Evolutionary conservation across 1,140 invertebrate genomes (phyloP), one percentile per base, ranked within the genome.

Genomic region (Palaemon carinicauda): DNA sequence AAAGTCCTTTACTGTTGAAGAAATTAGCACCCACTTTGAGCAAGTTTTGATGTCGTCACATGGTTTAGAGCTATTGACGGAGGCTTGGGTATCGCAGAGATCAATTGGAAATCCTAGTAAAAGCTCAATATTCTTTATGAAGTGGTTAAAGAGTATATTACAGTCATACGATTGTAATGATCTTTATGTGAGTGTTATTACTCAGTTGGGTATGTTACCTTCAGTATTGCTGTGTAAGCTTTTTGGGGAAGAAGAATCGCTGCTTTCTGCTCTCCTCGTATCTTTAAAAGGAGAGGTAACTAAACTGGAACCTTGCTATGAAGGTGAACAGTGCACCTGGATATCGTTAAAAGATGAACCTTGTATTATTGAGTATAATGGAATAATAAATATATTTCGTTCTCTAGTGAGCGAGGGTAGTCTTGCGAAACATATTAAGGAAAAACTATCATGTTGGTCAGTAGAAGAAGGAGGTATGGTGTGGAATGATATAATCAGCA

Each of bases 401-500:
- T 29, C 65, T 15, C 17, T 86, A 10, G 3, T 41, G n/a, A 51
- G 33, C 1, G 41, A 74, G 19, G 21, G 52, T 21, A 29, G 14
- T 24, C 19, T 86, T 54, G 56, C 27, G 19, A 12, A 7, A 21
- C 51, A 5, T 54, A 19, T 21, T 5, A 29, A 74, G 24, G 78
- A 71, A 53, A 27, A 29, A 21, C 41, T 86, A 17, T 33, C 21
- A 21, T 17, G 31, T 17, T 86, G 77, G 77, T 54, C 65, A 21
- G 54, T 56, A 24, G 5, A 53, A 50, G 56, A 74, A 3, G 77
- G 54, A 41, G 77, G 84, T 17, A 69, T 65, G 31, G 60, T 78
- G 17, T 86, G 84, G 84, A 53, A 7, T 24, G 77, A 86, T 17
- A 21, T 86, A 41, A 27, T 80, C 21, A 73, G 65, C 31, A 60